Base-by-base conservation (phyloP, 2,888 invertebrate species). In the Crocallis elinguaria region DNA sequence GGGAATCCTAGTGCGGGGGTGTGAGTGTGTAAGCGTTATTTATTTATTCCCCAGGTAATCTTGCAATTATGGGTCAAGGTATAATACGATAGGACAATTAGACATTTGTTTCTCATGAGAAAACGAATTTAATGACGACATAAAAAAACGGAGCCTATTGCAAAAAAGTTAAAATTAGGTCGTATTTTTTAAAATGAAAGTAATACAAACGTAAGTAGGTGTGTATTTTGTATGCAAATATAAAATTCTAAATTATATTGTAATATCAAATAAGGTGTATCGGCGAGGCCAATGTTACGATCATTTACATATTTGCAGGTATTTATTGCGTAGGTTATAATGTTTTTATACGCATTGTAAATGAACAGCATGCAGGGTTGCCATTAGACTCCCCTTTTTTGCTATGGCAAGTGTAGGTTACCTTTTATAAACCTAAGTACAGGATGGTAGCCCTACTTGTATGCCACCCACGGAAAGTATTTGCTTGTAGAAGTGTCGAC, bases 261-360 rank as follows among this genome's bases (percentile, higher is more conserved):
- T 57, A 43, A 50, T 60, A 57, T 62, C 54, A 53, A 61, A 57
- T 59, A 62, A 56, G 61, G 62, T 33, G 46, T 36, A 27, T 27
- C 42, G 44, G 33, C 56, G 56, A 58, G 60, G 62, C 50, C 53
- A 51, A 37, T 37, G 41, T 52, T 62, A 61, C 41, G 49, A 50
- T 55, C 41, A 60, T 65, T 62, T 62, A 59, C 60, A 63, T 67
- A 57, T 65, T 51, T 46, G 60, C 58, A 59, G 57, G 61, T 62
- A 57, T 60, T 60, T 60, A 52, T n/a, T 57, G 63, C 61, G 63
- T 66, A 63, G 65, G 65, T 51, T 57, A 50, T 45, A 42, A 55
- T 57, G 50, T 60, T 60, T 57, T 58, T 63, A 50, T 54, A n/a
- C n/a, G n/a, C n/a, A 52, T 50, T 49, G 57, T 57, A 59, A 50